Evolutionary conservation across 2,888 invertebrate species (phyloP).

Genomic region (Lysandra coridon): DNA sequence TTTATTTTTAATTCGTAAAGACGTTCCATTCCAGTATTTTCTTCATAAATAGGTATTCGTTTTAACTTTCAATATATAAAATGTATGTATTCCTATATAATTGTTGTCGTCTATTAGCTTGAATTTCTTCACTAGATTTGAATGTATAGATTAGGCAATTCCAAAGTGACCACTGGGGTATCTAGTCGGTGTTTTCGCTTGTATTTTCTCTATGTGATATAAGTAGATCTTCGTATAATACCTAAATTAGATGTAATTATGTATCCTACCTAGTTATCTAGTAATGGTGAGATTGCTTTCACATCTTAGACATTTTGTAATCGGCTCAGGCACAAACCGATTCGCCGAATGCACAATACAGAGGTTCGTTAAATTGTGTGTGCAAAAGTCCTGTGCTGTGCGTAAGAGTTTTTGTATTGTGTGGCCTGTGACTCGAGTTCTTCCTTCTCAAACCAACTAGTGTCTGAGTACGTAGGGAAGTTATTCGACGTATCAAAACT

Average conservation of each 20-base stretch:
- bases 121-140: conserved; percentile 3
- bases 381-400: conserved; percentile 24
- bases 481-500: conserved; percentile 16
- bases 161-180: not conserved
- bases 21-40: conserved; percentile 9
- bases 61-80: not conserved
- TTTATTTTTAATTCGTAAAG: not conserved
- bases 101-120: not conserved
- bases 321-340: not conserved
- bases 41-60: not conserved
- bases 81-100: not conserved
- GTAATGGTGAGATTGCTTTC: conserved; percentile 9
- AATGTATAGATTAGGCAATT: conserved; percentile 21
- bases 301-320: conserved; percentile 9
- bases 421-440: not conserved
- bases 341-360: conserved; percentile 8
- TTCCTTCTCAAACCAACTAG: not conserved
- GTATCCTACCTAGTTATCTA: conserved; percentile 7
- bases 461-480: conserved; percentile 3
- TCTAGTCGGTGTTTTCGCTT: conserved; percentile 17
- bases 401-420: not conserved
- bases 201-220: conserved; percentile 24
- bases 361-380: conserved; percentile 14
- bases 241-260: conserved; percentile 12
- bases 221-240: conserved; percentile 13